Base-by-base conservation (phyloP, 2,888 invertebrate genomes). In the Spialia ferax region DNA sequence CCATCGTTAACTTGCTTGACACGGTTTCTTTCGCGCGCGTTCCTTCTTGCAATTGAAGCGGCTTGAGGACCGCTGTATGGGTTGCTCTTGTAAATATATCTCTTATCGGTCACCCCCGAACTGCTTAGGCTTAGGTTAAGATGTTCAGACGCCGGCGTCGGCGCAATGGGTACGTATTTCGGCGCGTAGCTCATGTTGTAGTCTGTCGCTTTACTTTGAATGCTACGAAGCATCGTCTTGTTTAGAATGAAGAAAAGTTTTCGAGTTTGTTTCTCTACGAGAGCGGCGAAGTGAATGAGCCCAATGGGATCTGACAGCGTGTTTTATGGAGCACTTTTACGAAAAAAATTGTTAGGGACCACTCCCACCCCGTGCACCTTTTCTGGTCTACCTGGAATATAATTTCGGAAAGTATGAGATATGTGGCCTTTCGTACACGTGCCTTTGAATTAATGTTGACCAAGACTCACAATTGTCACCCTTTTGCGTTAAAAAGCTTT, bases 1-100 rank as follows among this genome's bases (percentile, higher is more conserved):
- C 98, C 98, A 82, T 98, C 97, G 91, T 98, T 98, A 83, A 98
- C 98, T 95, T 98, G 98, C 87, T 98, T 98, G 70, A 99, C 99
- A 74, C 99, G 96, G 86, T 99, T 99, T 73, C 99, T 94, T 91
- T 99, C 99, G 13, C 99, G 95, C 20, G 99, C 99, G 90, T 99
- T 99, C 75, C 99, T 95, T 66, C 98, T 94, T 0, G 97, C 98
- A 50, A 98, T 98, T 1, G 98, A 97, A 6, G 96, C 97, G 70
- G 97, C 96, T 95, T 97, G 97, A 75, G 96, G 95, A 52, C 95
- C 95, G 0, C 94, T 82, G 70, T 86, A 87, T 2, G 83, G 77
- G 29, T 93, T 94, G 23, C 94, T 95, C 70, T 95, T 94, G 77
- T 95, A 96, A 79, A 95, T 96, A 75, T 96, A 96, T 82, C 95